Evolutionary conservation across 1,140 invertebrate genomes (phyloP).

Genomic region (Lineus longissimus): DNA sequence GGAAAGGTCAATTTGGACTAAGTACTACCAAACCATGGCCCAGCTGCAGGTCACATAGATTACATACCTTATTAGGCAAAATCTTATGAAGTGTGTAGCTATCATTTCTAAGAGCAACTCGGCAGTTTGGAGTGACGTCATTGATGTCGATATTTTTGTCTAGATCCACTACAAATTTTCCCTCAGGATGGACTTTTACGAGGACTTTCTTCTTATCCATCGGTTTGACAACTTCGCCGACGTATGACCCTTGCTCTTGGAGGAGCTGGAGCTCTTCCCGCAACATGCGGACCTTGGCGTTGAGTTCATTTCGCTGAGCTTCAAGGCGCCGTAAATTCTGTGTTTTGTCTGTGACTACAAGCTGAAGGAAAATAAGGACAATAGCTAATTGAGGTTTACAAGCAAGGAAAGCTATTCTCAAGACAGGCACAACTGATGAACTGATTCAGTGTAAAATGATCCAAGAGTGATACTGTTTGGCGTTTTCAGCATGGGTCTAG

Average conservation of each 20-base stretch:
- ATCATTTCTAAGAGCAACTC: slow-evolving; percentile 97
- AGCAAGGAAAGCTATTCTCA: no score
- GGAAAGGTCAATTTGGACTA: no score
- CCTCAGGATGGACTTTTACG: slow-evolving; percentile 99
- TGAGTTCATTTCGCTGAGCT: slow-evolving; percentile 98
- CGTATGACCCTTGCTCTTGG: slow-evolving; percentile 99
- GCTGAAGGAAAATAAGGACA: slow-evolving; percentile 41
- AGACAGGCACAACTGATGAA: slow-evolving; percentile 2
- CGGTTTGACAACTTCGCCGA: slow-evolving; percentile 98
- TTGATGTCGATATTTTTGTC: slow-evolving; percentile 99
- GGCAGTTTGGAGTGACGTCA: slow-evolving; percentile 94
- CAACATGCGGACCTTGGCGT: slow-evolving; percentile 98
- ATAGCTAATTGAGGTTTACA: not conserved
- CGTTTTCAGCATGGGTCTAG: not conserved
- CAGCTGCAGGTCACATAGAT: no score
- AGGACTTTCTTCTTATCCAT: slow-evolving; percentile 99
- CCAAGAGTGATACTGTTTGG: not conserved
- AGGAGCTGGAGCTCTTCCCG: slow-evolving; percentile 95
- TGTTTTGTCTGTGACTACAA: slow-evolving; percentile 93
- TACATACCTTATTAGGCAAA: slow-evolving; percentile 94
- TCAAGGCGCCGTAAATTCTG: slow-evolving; percentile 96
- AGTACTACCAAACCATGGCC: no score
- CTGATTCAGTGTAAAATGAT: not conserved
- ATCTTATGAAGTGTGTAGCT: slow-evolving; percentile 99
- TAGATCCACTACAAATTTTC: slow-evolving; percentile 99